These are phyloP conservation scores for Drosophila ohnishii DNA, from an alignment of 1,140 invertebrate species.

Conservation along the genomic window DNA sequence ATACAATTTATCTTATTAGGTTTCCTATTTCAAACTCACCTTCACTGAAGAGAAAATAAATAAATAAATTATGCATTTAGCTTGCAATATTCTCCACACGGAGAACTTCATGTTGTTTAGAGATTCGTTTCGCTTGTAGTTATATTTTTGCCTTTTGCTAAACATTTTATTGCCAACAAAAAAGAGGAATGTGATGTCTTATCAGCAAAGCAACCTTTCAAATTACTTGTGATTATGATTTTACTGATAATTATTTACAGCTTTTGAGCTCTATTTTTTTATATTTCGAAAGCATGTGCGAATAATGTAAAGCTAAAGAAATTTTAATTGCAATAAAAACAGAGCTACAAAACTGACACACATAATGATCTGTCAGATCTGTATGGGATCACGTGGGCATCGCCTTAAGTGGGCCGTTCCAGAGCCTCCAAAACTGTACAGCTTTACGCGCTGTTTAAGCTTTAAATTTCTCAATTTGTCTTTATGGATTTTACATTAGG, in stretches of 20 bases:
- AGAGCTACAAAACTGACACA: conserved; percentile 2
- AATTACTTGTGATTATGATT: conserved; percentile 31
- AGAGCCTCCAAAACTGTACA: conserved; percentile 26
- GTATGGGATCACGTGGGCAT: conserved; percentile 19
- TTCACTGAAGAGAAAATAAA: neutral
- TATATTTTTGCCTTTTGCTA: conserved; percentile 7
- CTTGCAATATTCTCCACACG: neutral
- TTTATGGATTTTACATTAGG: conserved; percentile 10
- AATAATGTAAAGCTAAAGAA: conserved; percentile 3
- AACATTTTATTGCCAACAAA: conserved; percentile 28
- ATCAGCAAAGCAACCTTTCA: conserved; percentile 19
- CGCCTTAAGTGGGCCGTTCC: conserved; percentile 33
- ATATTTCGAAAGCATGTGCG: neutral
- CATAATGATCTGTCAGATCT: conserved; percentile 14
- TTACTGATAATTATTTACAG: conserved; percentile 22
- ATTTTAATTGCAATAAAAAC: conserved; percentile 23
- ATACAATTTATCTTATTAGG: conserved; percentile 1
- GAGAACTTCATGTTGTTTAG: conserved; percentile 19
- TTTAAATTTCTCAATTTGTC: conserved; percentile 27
- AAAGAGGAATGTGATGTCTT: conserved; percentile 10
- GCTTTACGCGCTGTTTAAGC: conserved; percentile 41
- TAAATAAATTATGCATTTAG: neutral
- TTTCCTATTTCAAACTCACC: conserved; percentile 8
- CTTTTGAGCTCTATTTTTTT: neutral
- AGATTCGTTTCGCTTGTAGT: conserved; percentile 21